phyloP scores from a whole-genome alignment of 1,140 invertebrate species.

The Xylocopa sonorina region DNA sequence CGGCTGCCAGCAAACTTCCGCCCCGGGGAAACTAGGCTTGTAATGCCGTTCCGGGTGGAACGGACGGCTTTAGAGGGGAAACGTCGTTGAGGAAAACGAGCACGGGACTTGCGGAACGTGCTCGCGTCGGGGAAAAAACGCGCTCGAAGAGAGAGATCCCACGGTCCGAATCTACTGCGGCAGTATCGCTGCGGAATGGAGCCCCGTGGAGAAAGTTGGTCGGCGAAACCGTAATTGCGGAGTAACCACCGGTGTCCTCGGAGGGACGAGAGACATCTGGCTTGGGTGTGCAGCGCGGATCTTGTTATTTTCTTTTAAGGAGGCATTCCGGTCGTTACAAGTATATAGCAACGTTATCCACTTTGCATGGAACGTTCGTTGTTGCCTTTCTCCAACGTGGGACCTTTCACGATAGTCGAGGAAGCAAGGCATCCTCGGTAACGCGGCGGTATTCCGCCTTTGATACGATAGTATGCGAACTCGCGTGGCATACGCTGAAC shows the following conservation, averaged over 20 bases:
- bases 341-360: neutral
- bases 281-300: no score
- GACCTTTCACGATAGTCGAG: neutral
- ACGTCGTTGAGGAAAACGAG: conserved; percentile 33
- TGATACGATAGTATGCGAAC: neutral
- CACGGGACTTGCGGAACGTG: conserved; percentile 7
- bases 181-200: no score
- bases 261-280: neutral
- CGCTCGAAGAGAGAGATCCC: neutral
- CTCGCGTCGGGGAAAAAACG: conserved; percentile 8
- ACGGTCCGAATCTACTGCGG: no score
- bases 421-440: neutral
- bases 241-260: neutral
- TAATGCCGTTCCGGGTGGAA: conserved; percentile 10
- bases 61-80: neutral
- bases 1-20: conserved; percentile 18
- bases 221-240: conserved; percentile 41
- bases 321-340: neutral
- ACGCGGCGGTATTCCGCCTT: neutral
- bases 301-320: neutral
- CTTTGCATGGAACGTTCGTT: neutral
- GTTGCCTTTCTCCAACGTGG: neutral
- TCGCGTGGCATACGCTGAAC: neutral
- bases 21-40: conserved; percentile 18
- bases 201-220: neutral